A percentile compares a stretch with the other conserved stretches of the same genome.
Evolutionary conservation across 2,888 invertebrate genomes (phyloP).

Genomic region (Eilema depressum): DNA sequence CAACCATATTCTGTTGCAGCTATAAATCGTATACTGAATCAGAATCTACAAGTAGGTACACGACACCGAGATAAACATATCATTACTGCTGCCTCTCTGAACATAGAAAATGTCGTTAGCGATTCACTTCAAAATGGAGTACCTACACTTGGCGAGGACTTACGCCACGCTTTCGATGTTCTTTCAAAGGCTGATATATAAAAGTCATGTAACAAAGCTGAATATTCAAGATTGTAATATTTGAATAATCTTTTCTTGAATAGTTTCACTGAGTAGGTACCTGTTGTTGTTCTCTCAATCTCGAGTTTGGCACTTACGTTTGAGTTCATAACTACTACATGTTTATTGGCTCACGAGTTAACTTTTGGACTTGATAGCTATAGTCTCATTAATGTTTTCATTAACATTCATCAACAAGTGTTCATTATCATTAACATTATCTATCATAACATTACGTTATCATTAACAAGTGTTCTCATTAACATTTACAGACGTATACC

Average conservation of each 20-base stretch:
- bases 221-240: constrained; percentile 18
- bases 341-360: too few relatives aligned
- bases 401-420: too few relatives aligned
- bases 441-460: too few relatives aligned
- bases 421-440: too few relatives aligned
- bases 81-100: constrained; percentile 23
- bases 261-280: not conserved
- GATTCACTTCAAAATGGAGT: constrained; percentile 26
- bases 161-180: constrained; percentile 35
- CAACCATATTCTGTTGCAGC: constrained; percentile 46
- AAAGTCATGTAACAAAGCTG: constrained; percentile 20
- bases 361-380: too few relatives aligned
- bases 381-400: too few relatives aligned
- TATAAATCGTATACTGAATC: constrained; percentile 52
- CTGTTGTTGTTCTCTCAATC: not conserved
- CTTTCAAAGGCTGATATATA: constrained; percentile 37
- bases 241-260: not conserved
- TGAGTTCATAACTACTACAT: too few relatives aligned
- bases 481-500: too few relatives aligned
- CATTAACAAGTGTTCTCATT: too few relatives aligned
- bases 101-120: constrained; percentile 38
- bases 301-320: too few relatives aligned
- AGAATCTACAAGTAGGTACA: constrained; percentile 56
- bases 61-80: constrained; percentile 45
- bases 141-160: constrained; percentile 35